Evolutionary conservation across 2,113 vertebrate genomes (phyloP).

Genomic region (Oplegnathus fasciatus): DNA sequence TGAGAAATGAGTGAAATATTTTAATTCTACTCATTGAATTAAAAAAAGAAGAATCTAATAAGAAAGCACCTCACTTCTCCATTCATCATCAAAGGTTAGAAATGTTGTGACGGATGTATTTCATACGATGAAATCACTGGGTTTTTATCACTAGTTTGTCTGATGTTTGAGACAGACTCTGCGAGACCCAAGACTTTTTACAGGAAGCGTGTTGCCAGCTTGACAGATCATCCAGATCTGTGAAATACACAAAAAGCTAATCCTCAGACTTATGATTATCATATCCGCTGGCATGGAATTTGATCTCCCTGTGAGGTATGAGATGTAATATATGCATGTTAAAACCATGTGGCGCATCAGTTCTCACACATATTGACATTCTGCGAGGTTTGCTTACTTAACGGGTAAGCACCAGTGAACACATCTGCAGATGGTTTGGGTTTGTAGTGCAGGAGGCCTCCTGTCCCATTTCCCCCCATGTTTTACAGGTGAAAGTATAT

Average conservation of each 20-base stretch:
- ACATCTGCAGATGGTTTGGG: constrained; percentile 67
- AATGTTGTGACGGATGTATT: constrained; percentile 19
- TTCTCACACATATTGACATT: constrained; percentile 46
- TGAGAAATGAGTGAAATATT: background rate
- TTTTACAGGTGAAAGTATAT: constrained; percentile 50
- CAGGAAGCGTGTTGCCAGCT: constrained; percentile 39
- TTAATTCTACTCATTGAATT: background rate
- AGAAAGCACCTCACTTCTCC: background rate
- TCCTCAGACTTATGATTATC: constrained; percentile 64
- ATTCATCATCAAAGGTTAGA: constrained; percentile 5
- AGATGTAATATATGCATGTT: constrained; percentile 46
- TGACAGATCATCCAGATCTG: constrained; percentile 60
- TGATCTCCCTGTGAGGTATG: constrained; percentile 54
- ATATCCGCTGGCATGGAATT: constrained; percentile 40
- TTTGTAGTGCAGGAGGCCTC: constrained; percentile 36
- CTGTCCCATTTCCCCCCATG: background rate
- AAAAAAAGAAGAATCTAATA: background rate
- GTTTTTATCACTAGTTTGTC: constrained; percentile 39
- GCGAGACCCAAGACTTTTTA: constrained; percentile 19
- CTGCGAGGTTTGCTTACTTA: constrained; percentile 57
- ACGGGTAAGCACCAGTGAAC: constrained; percentile 37
- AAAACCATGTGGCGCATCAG: constrained; percentile 33
- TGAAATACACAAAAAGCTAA: constrained; percentile 56
- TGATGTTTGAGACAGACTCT: constrained; percentile 29
- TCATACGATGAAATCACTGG: background rate